Evolutionary conservation across 2,888 invertebrate genomes (phyloP).

Genomic region (Archips crataeganus): DNA sequence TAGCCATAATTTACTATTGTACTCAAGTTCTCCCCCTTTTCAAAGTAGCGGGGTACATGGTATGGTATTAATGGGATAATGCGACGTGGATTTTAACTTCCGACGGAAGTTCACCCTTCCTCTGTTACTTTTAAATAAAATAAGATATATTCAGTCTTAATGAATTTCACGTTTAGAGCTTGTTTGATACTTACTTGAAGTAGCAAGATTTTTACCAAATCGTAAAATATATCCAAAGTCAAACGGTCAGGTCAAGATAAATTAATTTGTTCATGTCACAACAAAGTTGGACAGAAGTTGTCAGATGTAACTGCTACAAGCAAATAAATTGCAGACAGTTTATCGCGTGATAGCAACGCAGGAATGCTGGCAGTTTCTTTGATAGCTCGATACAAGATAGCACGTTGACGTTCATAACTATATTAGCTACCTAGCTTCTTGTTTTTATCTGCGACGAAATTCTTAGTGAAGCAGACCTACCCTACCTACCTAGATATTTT

Average conservation of each 20-base stretch:
- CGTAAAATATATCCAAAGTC: background rate
- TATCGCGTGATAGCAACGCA: constrained; percentile 13
- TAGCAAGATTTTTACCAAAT: background rate
- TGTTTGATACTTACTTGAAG: background rate
- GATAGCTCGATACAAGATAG: constrained; percentile 11
- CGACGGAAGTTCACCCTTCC: too few relatives aligned
- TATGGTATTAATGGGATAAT: too few relatives aligned
- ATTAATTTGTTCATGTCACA: background rate
- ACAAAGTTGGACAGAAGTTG: background rate
- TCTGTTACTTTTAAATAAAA: too few relatives aligned
- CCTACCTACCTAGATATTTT: background rate
- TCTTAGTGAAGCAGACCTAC: constrained; percentile 1
- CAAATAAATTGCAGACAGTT: background rate
- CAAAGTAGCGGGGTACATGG: too few relatives aligned
- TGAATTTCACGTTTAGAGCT: background rate
- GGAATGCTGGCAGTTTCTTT: constrained; percentile 16
- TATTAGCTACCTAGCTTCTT: constrained; percentile 7
- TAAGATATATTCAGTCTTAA: background rate
- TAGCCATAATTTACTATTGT: too few relatives aligned
- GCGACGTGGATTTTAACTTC: too few relatives aligned
- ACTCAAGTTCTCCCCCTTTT: too few relatives aligned
- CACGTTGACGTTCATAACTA: constrained; percentile 5
- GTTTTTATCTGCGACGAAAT: constrained; percentile 3
- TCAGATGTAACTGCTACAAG: background rate
- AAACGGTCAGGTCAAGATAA: background rate